Conservation (phyloP, 2,797 vertebrate species). For the Thripadectes ignobilis region DNA sequence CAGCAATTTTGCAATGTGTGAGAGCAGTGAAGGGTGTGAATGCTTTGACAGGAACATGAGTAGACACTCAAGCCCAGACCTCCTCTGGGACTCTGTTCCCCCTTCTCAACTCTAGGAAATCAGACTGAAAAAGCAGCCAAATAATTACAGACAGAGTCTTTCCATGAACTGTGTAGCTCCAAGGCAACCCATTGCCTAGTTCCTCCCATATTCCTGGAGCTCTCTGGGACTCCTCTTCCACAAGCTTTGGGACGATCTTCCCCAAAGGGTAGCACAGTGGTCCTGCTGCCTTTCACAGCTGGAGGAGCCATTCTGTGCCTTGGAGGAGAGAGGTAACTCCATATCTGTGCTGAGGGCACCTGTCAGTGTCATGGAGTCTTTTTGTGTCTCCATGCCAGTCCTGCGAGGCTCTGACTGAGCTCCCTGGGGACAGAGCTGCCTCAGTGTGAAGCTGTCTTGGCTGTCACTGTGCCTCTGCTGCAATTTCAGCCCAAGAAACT, state of each 20-base stretch:
- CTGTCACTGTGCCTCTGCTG: not conserved
- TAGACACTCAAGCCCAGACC: not conserved
- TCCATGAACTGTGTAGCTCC: not conserved
- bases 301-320: not conserved
- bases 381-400: not conserved
- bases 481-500: not conserved
- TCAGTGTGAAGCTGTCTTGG: rapidly evolving
- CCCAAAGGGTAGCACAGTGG: not conserved
- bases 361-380: not conserved
- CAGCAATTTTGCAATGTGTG: not conserved
- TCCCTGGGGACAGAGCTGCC: not conserved
- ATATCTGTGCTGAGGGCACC: rapidly evolving
- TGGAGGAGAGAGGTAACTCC: not conserved
- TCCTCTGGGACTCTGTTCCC: not conserved
- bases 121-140: not conserved
- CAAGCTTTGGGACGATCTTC: not conserved
- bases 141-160: not conserved
- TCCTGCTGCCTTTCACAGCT: not conserved
- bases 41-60: not conserved
- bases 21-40: not conserved
- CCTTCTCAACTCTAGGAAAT: not conserved
- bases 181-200: rapidly evolving
- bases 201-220: not conserved
- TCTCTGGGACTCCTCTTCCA: not conserved
- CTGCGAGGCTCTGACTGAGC: not conserved